These are phyloP conservation scores for Coryphaenoides rupestris DNA, from an alignment of 2,113 vertebrate genomes.

Conservation along the genomic window DNA sequence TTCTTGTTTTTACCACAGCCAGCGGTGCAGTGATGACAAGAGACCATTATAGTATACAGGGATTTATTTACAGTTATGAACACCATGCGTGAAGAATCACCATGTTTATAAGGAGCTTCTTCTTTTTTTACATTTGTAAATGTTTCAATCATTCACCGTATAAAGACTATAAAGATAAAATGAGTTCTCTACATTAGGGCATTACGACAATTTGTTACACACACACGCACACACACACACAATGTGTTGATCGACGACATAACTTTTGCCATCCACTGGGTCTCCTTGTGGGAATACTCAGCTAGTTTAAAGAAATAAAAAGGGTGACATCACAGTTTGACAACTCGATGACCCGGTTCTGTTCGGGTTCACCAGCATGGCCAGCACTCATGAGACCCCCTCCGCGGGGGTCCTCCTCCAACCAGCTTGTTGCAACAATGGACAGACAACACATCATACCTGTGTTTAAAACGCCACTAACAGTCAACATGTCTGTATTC, in stretches of 20 bases:
- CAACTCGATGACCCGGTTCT: neutral
- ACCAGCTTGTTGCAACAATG: neutral
- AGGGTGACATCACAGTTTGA: neutral
- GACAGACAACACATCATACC: no score
- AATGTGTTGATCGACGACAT: neutral
- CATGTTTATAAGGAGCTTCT: constrained; percentile 19
- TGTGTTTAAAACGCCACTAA: no score
- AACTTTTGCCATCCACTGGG: neutral
- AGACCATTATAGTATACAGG: constrained; percentile 10
- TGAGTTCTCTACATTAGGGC: no score
- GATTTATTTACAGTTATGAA: constrained; percentile 51
- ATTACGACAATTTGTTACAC: no score
- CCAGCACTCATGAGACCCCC: neutral
- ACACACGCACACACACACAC: no score
- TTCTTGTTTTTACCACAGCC: no score
- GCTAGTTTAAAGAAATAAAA: neutral
- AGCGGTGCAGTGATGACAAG: neutral
- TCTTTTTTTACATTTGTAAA: no score
- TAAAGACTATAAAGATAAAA: no score
- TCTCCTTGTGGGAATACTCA: neutral
- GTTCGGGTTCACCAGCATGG: neutral
- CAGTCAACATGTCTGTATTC: neutral
- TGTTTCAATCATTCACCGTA: no score
- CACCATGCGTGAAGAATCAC: constrained; percentile 24
- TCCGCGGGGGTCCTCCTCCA: neutral